Evolutionary conservation across 1,140 invertebrate genomes (phyloP).

Genomic region (Penaeus vannamei): DNA sequence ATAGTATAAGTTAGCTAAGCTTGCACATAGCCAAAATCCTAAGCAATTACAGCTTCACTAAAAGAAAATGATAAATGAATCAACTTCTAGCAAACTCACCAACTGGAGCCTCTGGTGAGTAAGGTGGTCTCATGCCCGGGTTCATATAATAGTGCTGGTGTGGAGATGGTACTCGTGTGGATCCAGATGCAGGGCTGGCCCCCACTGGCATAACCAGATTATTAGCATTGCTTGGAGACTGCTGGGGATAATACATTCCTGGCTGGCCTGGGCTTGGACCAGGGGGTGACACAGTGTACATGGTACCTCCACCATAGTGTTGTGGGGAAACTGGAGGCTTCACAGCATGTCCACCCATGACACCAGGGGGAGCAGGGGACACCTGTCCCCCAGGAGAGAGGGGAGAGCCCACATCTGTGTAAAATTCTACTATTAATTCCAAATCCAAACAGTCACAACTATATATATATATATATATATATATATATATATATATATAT

Average conservation of each 20-base stretch:
- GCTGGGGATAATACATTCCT: constrained; percentile 41
- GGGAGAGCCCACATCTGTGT: constrained; percentile 43
- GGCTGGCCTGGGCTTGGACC: constrained; percentile 1
- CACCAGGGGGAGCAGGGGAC: constrained; percentile 40
- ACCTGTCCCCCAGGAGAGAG: constrained; percentile 47
- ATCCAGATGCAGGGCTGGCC: not conserved
- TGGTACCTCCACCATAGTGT: constrained; percentile 50
- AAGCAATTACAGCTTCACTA: not conserved
- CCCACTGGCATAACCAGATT: constrained; percentile 12
- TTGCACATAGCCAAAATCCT: not conserved
- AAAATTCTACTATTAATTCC: not conserved
- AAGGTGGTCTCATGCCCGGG: constrained; percentile 3
- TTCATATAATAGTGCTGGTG: constrained; percentile 48
- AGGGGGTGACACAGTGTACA: constrained; percentile 38
- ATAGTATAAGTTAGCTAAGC: not conserved
- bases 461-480: not conserved
- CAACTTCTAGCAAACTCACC: no score
- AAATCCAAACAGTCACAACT: not conserved
- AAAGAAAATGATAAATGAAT: no score
- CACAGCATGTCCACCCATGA: constrained; percentile 36
- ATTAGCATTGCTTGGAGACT: not conserved
- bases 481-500: no score
- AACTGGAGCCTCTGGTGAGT: not conserved
- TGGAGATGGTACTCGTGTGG: constrained; percentile 41
- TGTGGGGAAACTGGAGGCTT: constrained; percentile 47